These are phyloP conservation scores for Tachysurus vachellii DNA, from an alignment of 2,113 vertebrate genomes.

Conservation along the genomic window DNA sequence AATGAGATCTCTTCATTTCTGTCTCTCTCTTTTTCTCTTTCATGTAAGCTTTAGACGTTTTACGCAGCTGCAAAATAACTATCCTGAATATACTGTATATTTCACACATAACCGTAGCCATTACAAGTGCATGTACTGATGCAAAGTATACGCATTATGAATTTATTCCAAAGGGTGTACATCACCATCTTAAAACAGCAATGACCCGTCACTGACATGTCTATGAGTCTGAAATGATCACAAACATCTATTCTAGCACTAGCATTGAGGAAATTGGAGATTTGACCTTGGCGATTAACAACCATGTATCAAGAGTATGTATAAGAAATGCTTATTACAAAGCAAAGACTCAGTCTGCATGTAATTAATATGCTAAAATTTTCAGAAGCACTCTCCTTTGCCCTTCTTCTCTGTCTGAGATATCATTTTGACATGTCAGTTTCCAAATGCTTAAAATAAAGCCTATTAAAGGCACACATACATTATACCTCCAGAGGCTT, in stretches of 20 bases:
- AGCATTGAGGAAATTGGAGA: conserved; percentile 33
- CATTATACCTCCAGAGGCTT: conserved; percentile 43
- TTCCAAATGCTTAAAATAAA: conserved; percentile 39
- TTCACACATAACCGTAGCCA: not conserved
- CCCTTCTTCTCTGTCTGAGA: conserved; percentile 14
- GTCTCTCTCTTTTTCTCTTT: conserved; percentile 19
- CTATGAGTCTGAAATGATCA: not conserved
- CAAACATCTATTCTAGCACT: conserved; percentile 2
- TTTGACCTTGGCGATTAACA: conserved; percentile 41
- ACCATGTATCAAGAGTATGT: conserved; percentile 45
- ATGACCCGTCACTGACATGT: conserved; percentile 1
- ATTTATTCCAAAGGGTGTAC: conserved; percentile 1
- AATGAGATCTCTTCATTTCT: conserved; percentile 48
- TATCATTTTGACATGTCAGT: conserved; percentile 34
- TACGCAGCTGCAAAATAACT: not conserved
- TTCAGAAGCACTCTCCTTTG: conserved; percentile 17
- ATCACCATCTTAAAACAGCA: conserved; percentile 32
- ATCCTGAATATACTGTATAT: conserved; percentile 13
- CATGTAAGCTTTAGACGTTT: not conserved
- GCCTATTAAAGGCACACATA: conserved; percentile 19
- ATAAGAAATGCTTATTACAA: conserved; percentile 68
- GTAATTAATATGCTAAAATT: conserved; percentile 62
- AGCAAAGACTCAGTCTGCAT: conserved; percentile 55
- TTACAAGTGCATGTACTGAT: conserved; percentile 13
- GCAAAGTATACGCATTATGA: not conserved